Conservation (phyloP, 2,113 vertebrate genomes). For the Gymnorhina tibicen region DNA sequence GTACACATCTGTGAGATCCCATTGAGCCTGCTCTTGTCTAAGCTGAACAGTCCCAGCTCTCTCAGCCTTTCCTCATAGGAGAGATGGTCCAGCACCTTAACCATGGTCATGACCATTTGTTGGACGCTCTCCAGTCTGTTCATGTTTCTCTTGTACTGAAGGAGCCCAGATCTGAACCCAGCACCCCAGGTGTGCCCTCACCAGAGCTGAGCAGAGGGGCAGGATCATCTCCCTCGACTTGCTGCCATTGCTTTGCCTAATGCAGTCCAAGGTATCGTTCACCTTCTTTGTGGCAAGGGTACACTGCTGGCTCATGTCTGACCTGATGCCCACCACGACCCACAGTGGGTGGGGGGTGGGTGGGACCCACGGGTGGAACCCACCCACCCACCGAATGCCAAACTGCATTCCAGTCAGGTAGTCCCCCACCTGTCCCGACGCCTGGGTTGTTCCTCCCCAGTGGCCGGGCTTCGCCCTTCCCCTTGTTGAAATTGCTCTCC, state of each 20-base stretch:
- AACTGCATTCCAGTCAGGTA: background rate
- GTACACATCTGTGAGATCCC: background rate
- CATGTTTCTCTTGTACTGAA: background rate
- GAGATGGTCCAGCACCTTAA: background rate
- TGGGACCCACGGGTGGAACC: background rate
- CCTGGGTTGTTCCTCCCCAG: background rate
- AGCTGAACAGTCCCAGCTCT: background rate
- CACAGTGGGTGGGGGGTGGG: background rate
- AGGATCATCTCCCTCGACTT: background rate
- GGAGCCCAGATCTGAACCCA: background rate
- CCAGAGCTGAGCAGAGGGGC: background rate
- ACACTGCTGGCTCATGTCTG: fast-evolving
- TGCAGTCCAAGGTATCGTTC: background rate
- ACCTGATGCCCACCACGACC: background rate
- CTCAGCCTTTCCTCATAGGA: background rate
- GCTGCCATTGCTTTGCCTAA: background rate
- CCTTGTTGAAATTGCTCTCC: background rate
- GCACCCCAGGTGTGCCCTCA: background rate
- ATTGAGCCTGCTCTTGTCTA: background rate
- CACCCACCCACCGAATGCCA: background rate
- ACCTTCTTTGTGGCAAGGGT: background rate
- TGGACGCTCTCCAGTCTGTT: background rate
- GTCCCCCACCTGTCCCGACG: too few species aligned
- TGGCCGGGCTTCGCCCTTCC: background rate
- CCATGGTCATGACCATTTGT: background rate